Percentiles rank a stretch among this genome's conserved stretches.
Conservation (phyloP, 2,797 vertebrate genomes). For the Sebastiscus tertius region DNA sequence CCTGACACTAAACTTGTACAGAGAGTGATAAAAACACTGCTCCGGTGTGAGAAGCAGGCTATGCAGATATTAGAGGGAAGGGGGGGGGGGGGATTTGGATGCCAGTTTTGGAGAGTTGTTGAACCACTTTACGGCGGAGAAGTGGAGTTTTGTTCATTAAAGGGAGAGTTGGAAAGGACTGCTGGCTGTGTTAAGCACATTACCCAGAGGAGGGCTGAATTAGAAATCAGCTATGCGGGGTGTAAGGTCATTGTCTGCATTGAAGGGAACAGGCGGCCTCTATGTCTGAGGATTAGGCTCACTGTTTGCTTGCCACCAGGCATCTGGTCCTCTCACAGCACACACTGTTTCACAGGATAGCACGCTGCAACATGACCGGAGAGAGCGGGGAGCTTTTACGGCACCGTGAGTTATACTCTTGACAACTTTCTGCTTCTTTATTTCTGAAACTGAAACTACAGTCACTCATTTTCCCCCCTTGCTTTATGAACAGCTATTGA, state of each 20-base stretch:
- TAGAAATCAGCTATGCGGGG: constrained; percentile 84
- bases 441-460: neutral
- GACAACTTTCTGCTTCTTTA: neutral
- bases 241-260: constrained; percentile 79
- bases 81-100: neutral
- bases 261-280: constrained; percentile 75
- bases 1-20: neutral
- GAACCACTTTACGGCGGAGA: neutral
- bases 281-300: constrained; percentile 76
- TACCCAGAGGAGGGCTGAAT: constrained; percentile 73
- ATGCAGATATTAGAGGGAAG: neutral
- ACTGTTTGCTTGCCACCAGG: constrained; percentile 68
- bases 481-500: neutral
- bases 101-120: neutral
- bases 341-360: constrained; percentile 69
- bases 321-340: constrained; percentile 75
- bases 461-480: neutral
- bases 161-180: constrained; percentile 8
- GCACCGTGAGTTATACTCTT: constrained; percentile 85
- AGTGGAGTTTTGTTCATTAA: constrained; percentile 22
- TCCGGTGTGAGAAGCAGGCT: neutral
- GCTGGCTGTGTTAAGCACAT: constrained; percentile 59
- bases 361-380: constrained; percentile 82
- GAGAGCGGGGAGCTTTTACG: constrained; percentile 87
- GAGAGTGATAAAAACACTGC: neutral